Percentiles rank a stretch among this genome's conserved stretches.
phyloP scores from a whole-genome alignment of 2,888 invertebrate species.

The Chloromyia formosa region DNA sequence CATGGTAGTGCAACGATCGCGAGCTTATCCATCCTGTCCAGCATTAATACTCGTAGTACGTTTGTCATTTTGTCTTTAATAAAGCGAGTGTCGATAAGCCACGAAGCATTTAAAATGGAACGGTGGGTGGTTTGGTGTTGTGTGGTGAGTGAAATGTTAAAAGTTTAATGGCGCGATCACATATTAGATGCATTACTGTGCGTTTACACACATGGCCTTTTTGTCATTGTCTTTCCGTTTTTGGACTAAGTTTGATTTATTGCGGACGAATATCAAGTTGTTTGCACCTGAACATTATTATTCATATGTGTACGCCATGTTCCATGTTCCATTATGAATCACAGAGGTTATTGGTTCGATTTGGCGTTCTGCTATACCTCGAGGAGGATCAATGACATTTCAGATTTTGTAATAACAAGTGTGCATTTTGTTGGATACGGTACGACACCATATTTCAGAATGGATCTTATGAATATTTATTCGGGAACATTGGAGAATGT shows the following conservation, averaged over 20 bases:
- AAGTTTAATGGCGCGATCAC: constrained; percentile 16
- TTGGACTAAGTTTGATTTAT: constrained; percentile 25
- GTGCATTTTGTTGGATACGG: not conserved
- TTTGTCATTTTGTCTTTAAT: no score
- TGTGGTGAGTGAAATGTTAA: constrained; percentile 32
- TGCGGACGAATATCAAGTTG: constrained; percentile 21
- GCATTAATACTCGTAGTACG: no score
- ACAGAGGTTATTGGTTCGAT: not conserved
- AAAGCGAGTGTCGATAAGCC: constrained; percentile 12
- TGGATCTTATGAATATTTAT: constrained; percentile 15
- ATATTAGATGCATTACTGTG: not conserved
- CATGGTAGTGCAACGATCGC: not conserved
- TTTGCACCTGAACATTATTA: constrained; percentile 32
- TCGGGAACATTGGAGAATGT: not conserved
- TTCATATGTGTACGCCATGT: constrained; percentile 1
- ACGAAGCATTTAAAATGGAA: not conserved
- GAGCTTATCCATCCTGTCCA: constrained; percentile 7
- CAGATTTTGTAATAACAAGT: not conserved
- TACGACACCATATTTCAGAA: constrained; percentile 13
- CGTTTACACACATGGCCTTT: not conserved
- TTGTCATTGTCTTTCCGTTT: constrained; percentile 28
- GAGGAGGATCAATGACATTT: constrained; percentile 34
- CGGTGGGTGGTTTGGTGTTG: constrained; percentile 28
- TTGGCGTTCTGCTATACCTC: not conserved
- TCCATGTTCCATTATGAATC: not conserved